These are phyloP conservation scores for Drymodes brunneopygia DNA, from an alignment of 2,113 vertebrate species.

Conservation along the genomic window DNA sequence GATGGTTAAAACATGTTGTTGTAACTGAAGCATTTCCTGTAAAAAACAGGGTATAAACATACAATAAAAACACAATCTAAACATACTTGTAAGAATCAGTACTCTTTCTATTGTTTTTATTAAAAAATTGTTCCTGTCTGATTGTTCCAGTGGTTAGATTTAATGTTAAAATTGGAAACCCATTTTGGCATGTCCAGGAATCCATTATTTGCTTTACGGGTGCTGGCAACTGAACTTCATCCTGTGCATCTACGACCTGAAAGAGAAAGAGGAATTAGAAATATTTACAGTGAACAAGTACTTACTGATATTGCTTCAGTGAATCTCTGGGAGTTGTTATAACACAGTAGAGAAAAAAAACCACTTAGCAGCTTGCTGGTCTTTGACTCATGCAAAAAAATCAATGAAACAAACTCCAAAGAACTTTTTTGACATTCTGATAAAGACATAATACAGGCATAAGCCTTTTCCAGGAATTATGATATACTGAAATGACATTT, in stretches of 20 bases:
- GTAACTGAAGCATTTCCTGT: background rate
- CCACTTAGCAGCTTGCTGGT: background rate
- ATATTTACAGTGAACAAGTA: background rate
- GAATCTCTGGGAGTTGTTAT: background rate
- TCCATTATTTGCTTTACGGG: slow-evolving; percentile 79
- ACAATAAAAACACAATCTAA: background rate
- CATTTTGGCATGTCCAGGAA: slow-evolving; percentile 74
- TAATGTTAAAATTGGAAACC: slow-evolving; percentile 75
- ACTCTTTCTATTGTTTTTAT: slow-evolving; percentile 42
- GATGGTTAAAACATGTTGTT: background rate
- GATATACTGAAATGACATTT: background rate
- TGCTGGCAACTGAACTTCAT: slow-evolving; percentile 69
- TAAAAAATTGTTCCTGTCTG: slow-evolving; percentile 69
- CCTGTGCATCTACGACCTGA: slow-evolving; percentile 72
- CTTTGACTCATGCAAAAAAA: background rate
- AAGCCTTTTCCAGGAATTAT: background rate
- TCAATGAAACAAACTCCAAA: background rate
- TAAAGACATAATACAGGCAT: background rate
- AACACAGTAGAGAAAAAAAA: background rate
- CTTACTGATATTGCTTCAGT: background rate
- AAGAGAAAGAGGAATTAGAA: slow-evolving; percentile 19
- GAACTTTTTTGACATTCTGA: background rate
- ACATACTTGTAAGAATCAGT: slow-evolving; percentile 68
- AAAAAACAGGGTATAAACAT: background rate
- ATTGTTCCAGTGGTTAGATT: slow-evolving; percentile 69